Percentiles rank a stretch among this genome's conserved stretches.
phyloP scores from a whole-genome alignment of 2,113 vertebrate species.

The Malurus alboscapulatus region DNA sequence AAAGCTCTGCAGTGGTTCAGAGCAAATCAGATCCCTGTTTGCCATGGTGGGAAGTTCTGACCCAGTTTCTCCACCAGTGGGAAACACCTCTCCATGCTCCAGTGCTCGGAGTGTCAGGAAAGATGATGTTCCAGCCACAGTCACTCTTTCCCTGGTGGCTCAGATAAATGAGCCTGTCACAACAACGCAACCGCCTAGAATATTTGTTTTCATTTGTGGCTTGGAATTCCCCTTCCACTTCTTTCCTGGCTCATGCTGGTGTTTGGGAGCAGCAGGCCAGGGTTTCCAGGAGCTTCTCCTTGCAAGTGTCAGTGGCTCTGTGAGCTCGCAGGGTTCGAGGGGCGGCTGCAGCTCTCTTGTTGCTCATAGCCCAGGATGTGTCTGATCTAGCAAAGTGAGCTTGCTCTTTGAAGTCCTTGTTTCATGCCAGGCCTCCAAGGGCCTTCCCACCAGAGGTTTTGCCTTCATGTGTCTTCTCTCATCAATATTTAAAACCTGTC shows the following conservation, averaged over 20 bases:
- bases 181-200: background rate
- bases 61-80: constrained; percentile 7
- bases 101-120: background rate
- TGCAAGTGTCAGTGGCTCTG: background rate
- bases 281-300: background rate
- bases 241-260: background rate
- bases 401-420: constrained; percentile 35
- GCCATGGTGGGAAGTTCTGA: background rate
- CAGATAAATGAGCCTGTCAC: constrained; percentile 28
- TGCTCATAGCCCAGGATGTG: background rate
- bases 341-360: background rate
- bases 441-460: constrained; percentile 12
- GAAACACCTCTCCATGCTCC: constrained; percentile 7
- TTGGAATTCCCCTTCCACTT: constrained; percentile 15
- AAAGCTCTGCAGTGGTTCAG: background rate
- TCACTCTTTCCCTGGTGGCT: constrained; percentile 13
- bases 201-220: constrained; percentile 42
- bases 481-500: constrained; percentile 47
- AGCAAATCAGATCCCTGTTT: background rate
- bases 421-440: background rate
- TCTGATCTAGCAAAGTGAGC: background rate
- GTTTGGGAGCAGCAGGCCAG: background rate
- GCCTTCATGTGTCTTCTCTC: constrained; percentile 1
- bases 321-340: accelerated
- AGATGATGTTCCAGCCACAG: constrained; percentile 34